Evolutionary conservation across 2,888 invertebrate species (phyloP).

Genomic region (Lymantria dispar): DNA sequence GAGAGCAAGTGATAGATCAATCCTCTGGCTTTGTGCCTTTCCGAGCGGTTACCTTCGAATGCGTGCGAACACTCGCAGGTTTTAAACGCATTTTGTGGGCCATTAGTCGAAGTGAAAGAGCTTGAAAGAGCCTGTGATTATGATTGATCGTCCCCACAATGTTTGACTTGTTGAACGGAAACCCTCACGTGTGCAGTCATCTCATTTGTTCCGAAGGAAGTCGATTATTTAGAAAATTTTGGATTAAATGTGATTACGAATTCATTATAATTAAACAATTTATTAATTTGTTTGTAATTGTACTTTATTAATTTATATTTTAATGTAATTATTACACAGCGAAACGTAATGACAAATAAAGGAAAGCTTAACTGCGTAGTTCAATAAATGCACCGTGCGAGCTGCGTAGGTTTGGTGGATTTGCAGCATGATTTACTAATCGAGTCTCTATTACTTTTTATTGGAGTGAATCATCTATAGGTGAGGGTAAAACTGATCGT

Average conservation of each 20-base stretch:
- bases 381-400: no score
- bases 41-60: constrained; percentile 77
- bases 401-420: no score
- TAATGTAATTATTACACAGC: no score
- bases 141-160: constrained; percentile 77
- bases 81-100: constrained; percentile 80
- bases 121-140: constrained; percentile 77
- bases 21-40: constrained; percentile 68
- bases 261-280: no score
- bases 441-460: no score
- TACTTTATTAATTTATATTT: no score
- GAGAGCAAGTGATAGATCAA: constrained; percentile 75
- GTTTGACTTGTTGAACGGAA: constrained; percentile 75
- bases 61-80: constrained; percentile 67
- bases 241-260: constrained; percentile 10
- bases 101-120: constrained; percentile 80
- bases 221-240: constrained; percentile 33
- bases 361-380: no score
- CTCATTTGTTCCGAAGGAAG: constrained; percentile 60
- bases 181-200: constrained; percentile 64
- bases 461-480: no score
- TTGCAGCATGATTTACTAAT: no score
- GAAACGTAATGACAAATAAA: no score
- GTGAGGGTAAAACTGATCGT: no score
- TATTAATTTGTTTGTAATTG: no score